Conservation (phyloP, 2,113 vertebrate species). For the Conger conger region DNA sequence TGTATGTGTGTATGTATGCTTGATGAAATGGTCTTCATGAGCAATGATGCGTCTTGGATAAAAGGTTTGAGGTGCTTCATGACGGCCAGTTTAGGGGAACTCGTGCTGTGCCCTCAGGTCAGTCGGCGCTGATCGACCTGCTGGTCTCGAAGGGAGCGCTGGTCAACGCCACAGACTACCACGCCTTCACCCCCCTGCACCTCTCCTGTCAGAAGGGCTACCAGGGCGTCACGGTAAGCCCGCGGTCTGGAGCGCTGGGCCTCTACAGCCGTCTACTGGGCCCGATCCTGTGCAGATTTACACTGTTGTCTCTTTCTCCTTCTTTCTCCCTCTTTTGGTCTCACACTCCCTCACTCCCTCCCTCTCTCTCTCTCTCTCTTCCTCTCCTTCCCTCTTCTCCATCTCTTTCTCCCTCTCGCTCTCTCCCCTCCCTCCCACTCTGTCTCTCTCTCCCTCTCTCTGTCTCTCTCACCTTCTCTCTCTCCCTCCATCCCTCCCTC, state of each 20-base stretch:
- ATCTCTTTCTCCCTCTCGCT: slow-evolving; percentile 25
- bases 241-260: neutral
- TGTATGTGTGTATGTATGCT: too few species aligned
- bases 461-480: slow-evolving; percentile 26
- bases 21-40: too few species aligned
- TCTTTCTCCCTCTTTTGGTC: too few species aligned
- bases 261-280: neutral
- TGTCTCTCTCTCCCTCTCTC: slow-evolving; percentile 25
- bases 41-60: too few species aligned
- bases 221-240: slow-evolving; percentile 87
- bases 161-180: slow-evolving; percentile 92
- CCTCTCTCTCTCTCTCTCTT: slow-evolving; percentile 27
- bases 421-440: slow-evolving; percentile 28
- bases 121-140: slow-evolving; percentile 84
- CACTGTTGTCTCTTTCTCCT: slow-evolving; percentile 19
- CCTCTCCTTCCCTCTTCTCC: slow-evolving; percentile 14
- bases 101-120: slow-evolving; percentile 67
- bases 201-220: slow-evolving; percentile 91
- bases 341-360: slow-evolving; percentile 24
- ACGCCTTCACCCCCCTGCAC: slow-evolving; percentile 88
- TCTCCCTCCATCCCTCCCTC: slow-evolving; percentile 84
- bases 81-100: neutral
- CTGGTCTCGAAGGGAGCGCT: slow-evolving; percentile 84
- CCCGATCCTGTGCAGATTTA: neutral
- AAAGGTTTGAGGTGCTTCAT: neutral